phyloP scores from a whole-genome alignment of 2,113 vertebrate genomes.

The Epinephelus moara region DNA sequence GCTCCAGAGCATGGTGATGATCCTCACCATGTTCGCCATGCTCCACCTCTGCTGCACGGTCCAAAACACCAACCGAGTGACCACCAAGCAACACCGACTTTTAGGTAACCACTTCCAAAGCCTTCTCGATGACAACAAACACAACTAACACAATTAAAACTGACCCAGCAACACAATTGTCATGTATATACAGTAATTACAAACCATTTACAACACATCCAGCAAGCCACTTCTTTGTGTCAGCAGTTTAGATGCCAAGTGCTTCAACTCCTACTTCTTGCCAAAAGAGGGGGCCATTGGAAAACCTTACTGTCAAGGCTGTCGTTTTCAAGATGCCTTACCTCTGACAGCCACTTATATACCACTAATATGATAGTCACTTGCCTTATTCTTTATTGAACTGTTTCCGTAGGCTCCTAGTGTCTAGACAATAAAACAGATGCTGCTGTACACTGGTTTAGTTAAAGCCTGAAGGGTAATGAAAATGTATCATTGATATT shows the following conservation, averaged over 20 bases:
- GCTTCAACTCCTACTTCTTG: conserved; percentile 28
- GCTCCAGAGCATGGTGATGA: conserved; percentile 88
- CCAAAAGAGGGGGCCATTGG: conserved; percentile 81
- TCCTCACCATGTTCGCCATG: conserved; percentile 87
- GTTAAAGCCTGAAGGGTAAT: background rate
- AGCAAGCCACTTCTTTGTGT: background rate
- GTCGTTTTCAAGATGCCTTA: background rate
- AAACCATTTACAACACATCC: background rate
- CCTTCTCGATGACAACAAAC: background rate
- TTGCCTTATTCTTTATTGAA: background rate
- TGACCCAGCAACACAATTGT: background rate
- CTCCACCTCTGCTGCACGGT: conserved; percentile 86
- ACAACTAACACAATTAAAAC: background rate
- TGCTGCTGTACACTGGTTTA: background rate
- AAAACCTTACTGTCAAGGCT: conserved; percentile 35
- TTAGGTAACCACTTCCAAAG: conserved; percentile 75
- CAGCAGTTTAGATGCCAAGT: conserved; percentile 9
- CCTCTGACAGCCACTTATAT: background rate
- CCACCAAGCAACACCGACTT: conserved; percentile 85
- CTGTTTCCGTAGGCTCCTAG: background rate
- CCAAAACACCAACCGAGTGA: conserved; percentile 81
- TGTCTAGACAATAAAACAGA: background rate
- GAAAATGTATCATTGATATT: background rate
- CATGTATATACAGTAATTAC: background rate
- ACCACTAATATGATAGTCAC: background rate